Evolutionary conservation across 2,888 invertebrate species (phyloP).

Genomic region (Escarpia spicata): DNA sequence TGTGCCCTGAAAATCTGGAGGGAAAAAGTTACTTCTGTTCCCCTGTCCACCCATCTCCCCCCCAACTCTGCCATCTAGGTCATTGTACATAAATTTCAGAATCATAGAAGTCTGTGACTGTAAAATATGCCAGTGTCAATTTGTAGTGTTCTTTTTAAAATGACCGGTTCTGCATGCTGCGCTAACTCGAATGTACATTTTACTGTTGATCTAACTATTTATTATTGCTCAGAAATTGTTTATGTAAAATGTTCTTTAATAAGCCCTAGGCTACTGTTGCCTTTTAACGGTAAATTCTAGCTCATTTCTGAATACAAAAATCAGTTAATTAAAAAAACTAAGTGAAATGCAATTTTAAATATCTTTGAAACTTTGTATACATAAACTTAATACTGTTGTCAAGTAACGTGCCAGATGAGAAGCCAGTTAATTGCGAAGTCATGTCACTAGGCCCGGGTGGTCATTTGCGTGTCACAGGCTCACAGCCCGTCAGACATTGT

Average conservation of each 20-base stretch:
- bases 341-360: background rate
- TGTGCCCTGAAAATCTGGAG: too few species aligned
- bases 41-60: too few species aligned
- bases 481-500: too few species aligned
- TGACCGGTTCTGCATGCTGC: background rate
- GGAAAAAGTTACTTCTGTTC: too few species aligned
- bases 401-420: too few species aligned
- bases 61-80: too few species aligned
- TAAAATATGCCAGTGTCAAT: background rate
- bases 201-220: background rate
- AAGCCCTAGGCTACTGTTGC: background rate
- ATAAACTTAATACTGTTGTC: too few species aligned
- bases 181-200: background rate
- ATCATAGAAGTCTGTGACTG: background rate
- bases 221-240: background rate
- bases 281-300: background rate
- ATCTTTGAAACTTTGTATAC: too few species aligned
- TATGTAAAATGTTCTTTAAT: background rate
- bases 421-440: too few species aligned
- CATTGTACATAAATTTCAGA: background rate
- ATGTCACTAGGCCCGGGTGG: too few species aligned
- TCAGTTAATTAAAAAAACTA: background rate
- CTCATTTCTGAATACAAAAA: background rate
- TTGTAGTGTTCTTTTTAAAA: background rate
- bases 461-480: too few species aligned